These are phyloP conservation scores for Synergus gifuensis DNA, from an alignment of 2,888 invertebrate species.

Conservation along the genomic window DNA sequence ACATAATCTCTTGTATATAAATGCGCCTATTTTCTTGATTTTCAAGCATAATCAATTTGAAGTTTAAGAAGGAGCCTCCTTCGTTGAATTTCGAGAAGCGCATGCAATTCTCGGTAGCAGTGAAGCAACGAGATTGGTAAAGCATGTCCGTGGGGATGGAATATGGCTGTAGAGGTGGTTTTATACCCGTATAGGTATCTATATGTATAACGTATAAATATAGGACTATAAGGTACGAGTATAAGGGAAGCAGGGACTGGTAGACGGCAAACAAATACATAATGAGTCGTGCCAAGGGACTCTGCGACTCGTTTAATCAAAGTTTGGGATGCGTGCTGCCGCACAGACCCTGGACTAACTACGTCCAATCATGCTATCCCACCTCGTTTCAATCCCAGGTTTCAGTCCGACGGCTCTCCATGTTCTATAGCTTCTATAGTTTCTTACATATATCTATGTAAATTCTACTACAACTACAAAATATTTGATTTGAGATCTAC, in stretches of 20 bases:
- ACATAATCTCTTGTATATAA: neutral
- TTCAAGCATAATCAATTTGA: conserved; percentile 27
- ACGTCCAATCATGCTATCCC: conserved; percentile 71
- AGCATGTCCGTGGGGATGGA: conserved; percentile 7
- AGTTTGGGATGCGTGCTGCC: conserved; percentile 72
- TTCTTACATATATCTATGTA: neutral
- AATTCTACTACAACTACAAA: neutral
- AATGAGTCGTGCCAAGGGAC: conserved; percentile 60
- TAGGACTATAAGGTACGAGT: neutral
- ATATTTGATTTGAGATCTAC: neutral
- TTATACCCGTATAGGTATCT: neutral
- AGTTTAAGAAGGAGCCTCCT: neutral
- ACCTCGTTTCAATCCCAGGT: conserved; percentile 52
- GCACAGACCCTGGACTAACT: conserved; percentile 68
- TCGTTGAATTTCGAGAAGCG: conserved; percentile 33
- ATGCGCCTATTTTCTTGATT: neutral
- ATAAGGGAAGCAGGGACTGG: conserved; percentile 47
- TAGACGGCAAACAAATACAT: conserved; percentile 63
- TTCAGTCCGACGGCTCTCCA: conserved; percentile 45
- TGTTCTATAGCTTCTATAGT: neutral
- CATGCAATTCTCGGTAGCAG: conserved; percentile 30
- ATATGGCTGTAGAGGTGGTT: conserved; percentile 10
- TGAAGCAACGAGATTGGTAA: conserved; percentile 35
- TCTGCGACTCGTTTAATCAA: conserved; percentile 66
- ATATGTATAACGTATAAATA: neutral